Evolutionary conservation across 2,888 invertebrate genomes (phyloP), one percentile per base, ranked within the genome.

Genomic region (Busseola fusca): DNA sequence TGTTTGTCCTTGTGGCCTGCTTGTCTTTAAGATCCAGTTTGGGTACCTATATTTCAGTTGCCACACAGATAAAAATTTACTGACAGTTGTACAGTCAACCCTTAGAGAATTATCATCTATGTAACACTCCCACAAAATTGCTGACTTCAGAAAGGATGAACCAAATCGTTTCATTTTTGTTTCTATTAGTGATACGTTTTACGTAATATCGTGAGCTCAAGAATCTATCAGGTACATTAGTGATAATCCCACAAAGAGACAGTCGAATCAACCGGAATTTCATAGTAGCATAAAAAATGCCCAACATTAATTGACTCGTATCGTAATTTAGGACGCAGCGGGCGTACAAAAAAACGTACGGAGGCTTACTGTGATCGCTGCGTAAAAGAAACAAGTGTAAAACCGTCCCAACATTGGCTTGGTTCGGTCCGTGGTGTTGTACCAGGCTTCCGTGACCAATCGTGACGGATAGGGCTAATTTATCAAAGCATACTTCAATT

Each of bases 381-480:
- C 82, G 80, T 75, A 77, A 78, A 78, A 77, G 78, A 77, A 84
- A 83, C 85, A 83, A 86, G 86, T 87, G 86, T 88, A 80, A 81
- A 88, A 66, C 72, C 83, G 74, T 69, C 81, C 68, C 76, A 75
- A 84, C 81, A 80, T 81, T 83, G 62, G 77, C 54, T 80, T 83
- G 64, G 77, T 57, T 67, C 16, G 30, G 77, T 72, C 78, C 76
- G 76, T 77, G 74, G 78, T 76, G 74, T 82, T 81, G 87, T 86
- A 85, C 86, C 88, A 81, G 71, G 87, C 88, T 94, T 93, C 95
- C 95, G 93, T 94, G 93, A 93, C 95, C 93, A 95, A 95, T 95
- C 90, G 92, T 94, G 95, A 95, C 93, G 93, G 92, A 95, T 95
- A 93, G 92, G 91, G 87, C 92, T 92, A 93, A 95, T 95, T 93